These are phyloP conservation scores for Thermophis baileyi DNA, from an alignment of 2,113 vertebrate genomes.

Conservation along the genomic window DNA sequence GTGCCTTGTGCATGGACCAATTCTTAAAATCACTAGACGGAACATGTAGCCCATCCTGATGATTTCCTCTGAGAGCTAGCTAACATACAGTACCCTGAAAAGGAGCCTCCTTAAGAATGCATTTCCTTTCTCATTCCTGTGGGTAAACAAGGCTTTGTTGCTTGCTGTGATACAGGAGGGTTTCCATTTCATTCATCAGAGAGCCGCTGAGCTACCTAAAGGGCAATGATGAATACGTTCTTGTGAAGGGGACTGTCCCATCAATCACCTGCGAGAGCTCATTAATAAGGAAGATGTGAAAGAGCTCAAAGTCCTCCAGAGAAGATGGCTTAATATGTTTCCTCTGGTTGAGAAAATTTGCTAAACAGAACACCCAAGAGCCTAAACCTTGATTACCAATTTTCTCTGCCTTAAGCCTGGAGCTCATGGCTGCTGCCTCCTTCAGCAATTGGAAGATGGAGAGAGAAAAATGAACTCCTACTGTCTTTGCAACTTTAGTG, in stretches of 20 bases:
- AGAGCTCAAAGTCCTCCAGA: conserved; percentile 13
- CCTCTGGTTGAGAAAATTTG: not conserved
- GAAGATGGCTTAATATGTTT: conserved; percentile 37
- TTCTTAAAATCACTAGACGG: not conserved
- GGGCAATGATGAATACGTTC: not conserved
- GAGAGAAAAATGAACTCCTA: not conserved
- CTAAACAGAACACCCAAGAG: not conserved
- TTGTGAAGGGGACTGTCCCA: conserved; percentile 23
- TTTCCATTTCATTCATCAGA: not conserved
- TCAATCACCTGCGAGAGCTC: conserved; percentile 37
- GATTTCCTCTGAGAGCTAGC: not conserved
- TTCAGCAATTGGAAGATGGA: not conserved
- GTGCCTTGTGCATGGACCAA: not conserved
- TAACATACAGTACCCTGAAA: not conserved
- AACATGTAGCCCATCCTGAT: not conserved
- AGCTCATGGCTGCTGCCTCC: not conserved
- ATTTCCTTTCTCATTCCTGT: not conserved
- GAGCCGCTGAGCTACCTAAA: not conserved
- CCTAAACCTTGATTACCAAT: not conserved
- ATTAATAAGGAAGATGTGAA: conserved; percentile 34
- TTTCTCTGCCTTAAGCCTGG: not conserved
- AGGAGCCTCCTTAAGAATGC: not conserved
- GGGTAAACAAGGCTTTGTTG: not conserved
- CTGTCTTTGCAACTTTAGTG: not conserved
- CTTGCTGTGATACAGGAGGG: not conserved